Base-by-base conservation (phyloP, 2,888 invertebrate species). In the Papilio gigon region DNA sequence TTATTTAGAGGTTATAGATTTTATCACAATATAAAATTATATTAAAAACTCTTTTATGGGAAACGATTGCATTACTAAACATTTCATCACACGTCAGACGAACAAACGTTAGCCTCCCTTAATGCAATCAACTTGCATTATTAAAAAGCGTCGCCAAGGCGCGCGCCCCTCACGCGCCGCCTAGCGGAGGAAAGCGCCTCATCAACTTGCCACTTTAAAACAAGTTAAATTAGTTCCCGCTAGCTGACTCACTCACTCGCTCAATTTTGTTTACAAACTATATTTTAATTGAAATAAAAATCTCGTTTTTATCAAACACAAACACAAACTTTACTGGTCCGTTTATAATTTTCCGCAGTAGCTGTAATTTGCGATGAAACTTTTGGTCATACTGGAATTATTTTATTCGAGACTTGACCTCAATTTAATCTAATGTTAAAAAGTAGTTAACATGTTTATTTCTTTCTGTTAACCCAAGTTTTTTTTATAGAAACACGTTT, bases 141-240 rank as follows among this genome's bases (percentile, higher is more conserved):
- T 53, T 53, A 17, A 61, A 64, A 40, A 27, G 65, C 27, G 53
- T 53, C 53, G 17, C 17, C 35, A 17, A 27, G 25, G n/a, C 20
- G 37, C 25, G 22, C 30, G 53, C n/a, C n/a, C n/a, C n/a, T n/a
- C n/a, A n/a, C n/a, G n/a, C n/a, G 17, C 14, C 25, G 14, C 6
- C n/a, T n/a, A n/a, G 30, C 17, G 25, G 22, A 35, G 35, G 12
- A 25, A 53, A n/a, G 37, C 53, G 44, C 50, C 27, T 64, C 53
- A 42, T 64, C 50, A 53, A 65, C 56, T 40, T 65, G 56, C 65
- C 65, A 65, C 40, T 65, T 64, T 65, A 65, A 53, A 65, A 53
- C 25, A 64, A 65, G 65, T 65, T 65, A 65, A 65, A 65, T 65
- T 65, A 65, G 65, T 65, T 65, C 42, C 50, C 40, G 14, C 37